phyloP scores from a whole-genome alignment of 2,797 vertebrate species.

The Sebastes dallii region DNA sequence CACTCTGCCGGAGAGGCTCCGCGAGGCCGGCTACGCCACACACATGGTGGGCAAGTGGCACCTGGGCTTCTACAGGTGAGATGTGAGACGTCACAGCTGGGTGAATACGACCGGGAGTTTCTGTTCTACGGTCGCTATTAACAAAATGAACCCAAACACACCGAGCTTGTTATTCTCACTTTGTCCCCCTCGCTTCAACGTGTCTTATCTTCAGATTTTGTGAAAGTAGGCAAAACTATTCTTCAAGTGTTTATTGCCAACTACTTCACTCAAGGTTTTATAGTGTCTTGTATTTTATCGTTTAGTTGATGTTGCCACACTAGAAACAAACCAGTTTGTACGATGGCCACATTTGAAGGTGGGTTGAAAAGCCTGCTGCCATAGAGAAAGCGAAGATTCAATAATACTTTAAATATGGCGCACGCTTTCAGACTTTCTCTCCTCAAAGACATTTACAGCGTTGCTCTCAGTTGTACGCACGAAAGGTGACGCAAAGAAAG shows the following conservation, averaged over 20 bases:
- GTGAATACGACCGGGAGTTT: not conserved
- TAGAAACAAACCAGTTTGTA: not conserved
- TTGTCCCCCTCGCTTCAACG: not conserved
- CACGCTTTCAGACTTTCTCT: no score
- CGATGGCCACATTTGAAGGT: not conserved
- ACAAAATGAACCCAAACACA: not conserved
- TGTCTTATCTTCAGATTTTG: no score
- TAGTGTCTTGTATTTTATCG: no score
- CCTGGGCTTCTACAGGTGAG: constrained; percentile 94
- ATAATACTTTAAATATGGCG: no score
- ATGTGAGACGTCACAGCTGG: not conserved
- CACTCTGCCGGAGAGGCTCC: constrained; percentile 94
- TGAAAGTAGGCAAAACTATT: not conserved
- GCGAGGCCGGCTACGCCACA: constrained; percentile 90
- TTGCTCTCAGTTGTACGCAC: no score
- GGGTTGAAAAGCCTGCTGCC: not conserved
- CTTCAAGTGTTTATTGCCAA: not conserved
- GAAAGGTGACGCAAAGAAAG: no score
- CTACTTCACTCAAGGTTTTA: not conserved
- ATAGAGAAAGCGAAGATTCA: not conserved
- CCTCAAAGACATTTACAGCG: no score
- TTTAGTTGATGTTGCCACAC: no score
- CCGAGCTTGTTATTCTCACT: not conserved
- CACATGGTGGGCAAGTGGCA: constrained; percentile 99
- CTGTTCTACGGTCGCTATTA: not conserved